Percentiles rank a stretch among this genome's conserved stretches.
These are phyloP conservation scores for Ia io DNA, from an alignment of 2,113 vertebrate species.

Conservation along the genomic window DNA sequence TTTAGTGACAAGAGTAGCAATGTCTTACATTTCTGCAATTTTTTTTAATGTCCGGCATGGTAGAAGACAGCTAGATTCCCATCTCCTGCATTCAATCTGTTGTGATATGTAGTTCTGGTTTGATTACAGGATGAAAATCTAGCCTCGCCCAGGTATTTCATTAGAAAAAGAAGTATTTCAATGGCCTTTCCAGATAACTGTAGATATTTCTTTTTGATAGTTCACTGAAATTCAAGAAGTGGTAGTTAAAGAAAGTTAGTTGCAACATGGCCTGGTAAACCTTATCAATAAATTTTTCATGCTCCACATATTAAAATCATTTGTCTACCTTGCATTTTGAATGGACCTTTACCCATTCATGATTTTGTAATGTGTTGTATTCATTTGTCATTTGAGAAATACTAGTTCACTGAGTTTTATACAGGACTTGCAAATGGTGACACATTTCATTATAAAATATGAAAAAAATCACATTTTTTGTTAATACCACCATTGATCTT, in stretches of 20 bases:
- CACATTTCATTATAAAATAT: neutral
- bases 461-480: neutral
- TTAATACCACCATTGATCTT: neutral
- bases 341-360: neutral
- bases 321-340: neutral
- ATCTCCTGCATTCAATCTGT: neutral
- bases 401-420: neutral
- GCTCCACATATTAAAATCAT: constrained; percentile 7
- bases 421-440: neutral
- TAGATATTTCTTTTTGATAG: neutral
- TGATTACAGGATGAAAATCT: neutral
- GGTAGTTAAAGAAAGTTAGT: neutral
- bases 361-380: neutral
- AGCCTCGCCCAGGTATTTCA: neutral
- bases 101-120: neutral
- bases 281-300: neutral
- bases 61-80: neutral
- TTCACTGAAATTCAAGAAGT: constrained; percentile 15
- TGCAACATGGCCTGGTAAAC: neutral
- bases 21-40: neutral
- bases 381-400: constrained; percentile 36
- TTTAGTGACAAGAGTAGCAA: neutral
- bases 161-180: neutral
- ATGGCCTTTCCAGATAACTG: neutral
- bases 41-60: neutral